Percentiles rank a stretch among this genome's conserved stretches.
Conservation (phyloP, 2,113 vertebrate genomes). For the Leucosticte australis region DNA sequence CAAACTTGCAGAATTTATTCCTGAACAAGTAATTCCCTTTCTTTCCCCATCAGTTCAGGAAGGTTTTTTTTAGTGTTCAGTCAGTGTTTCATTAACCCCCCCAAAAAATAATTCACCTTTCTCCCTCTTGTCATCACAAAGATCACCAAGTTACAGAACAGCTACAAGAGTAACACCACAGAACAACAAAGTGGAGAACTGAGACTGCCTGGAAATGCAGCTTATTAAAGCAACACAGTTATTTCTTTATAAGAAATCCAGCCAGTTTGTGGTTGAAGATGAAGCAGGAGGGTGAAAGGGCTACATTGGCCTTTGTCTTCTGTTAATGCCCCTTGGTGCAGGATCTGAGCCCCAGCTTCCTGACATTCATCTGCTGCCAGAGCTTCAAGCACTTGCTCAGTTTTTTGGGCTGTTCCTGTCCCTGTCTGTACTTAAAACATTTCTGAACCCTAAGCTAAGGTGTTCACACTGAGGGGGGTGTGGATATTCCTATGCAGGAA, state of each 20-base stretch:
- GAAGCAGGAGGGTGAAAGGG: not conserved
- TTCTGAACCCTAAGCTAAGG: not conserved
- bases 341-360: not conserved
- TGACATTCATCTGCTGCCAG: not conserved
- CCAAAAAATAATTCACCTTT: not conserved
- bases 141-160: not conserved
- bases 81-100: not conserved
- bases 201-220: not conserved
- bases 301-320: not conserved
- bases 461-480: accelerated
- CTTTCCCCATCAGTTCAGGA: not conserved
- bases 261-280: not conserved
- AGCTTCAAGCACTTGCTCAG: not conserved
- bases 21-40: not conserved
- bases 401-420: not conserved
- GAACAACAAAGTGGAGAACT: not conserved
- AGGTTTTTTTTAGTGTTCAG: accelerated
- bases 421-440: not conserved
- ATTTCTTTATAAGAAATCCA: not conserved
- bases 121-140: not conserved
- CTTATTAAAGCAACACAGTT: not conserved
- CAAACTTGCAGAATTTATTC: not conserved
- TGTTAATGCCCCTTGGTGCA: not conserved
- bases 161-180: not conserved
- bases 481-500: not conserved